Conservation (phyloP, 2,888 invertebrate genomes). For the Syrphus vitripennis region DNA sequence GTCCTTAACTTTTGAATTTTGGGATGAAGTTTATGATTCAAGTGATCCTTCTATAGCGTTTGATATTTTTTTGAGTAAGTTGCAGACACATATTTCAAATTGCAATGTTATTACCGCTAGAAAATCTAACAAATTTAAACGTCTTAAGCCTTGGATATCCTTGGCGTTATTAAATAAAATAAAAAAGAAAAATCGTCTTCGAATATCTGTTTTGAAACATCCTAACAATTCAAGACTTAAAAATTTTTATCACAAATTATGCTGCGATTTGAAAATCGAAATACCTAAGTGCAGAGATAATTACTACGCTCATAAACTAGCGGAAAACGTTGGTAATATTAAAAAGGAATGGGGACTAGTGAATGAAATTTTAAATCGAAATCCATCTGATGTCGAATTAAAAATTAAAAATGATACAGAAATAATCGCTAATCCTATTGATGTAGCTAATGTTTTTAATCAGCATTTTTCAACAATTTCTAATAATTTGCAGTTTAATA, state of each 20-base stretch:
- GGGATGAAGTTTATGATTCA: no score
- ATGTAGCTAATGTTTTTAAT: neutral
- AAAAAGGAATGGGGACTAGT: neutral
- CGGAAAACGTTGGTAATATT: neutral
- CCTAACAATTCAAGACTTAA: constrained; percentile 9
- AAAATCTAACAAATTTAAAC: neutral
- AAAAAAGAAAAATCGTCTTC: constrained; percentile 4
- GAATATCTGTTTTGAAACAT: neutral
- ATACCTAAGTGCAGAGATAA: no score
- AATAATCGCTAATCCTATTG: neutral
- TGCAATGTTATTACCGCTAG: neutral
- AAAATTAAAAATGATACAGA: neutral
- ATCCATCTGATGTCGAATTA: neutral
- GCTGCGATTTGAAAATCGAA: no score
- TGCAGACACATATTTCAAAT: neutral
- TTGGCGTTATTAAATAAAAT: neutral
- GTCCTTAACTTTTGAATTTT: no score
- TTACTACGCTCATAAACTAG: no score
- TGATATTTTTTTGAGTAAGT: constrained; percentile 15
- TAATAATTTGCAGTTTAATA: neutral
- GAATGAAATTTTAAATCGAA: neutral
- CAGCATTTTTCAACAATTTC: neutral
- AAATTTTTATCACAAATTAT: no score
- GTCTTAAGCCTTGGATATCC: constrained; percentile 18
- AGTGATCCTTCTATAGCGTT: neutral